These are phyloP conservation scores for Macrotrachela quadricornifera DNA, from an alignment of 1,140 invertebrate species.

Conservation along the genomic window DNA sequence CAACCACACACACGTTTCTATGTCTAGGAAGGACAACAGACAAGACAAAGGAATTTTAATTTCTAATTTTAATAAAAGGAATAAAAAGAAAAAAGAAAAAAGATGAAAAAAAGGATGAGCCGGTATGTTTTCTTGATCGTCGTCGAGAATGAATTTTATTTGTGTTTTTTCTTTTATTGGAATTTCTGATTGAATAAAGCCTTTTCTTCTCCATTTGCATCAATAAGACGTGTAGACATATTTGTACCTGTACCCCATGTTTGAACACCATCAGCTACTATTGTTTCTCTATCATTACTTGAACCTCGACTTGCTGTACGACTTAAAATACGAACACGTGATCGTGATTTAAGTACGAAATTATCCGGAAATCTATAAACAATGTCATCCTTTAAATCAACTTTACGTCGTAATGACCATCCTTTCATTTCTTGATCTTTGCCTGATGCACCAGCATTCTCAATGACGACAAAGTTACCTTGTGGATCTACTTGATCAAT, in stretches of 20 bases:
- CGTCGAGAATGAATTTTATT: too few relatives aligned
- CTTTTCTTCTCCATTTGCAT: constrained; percentile 6
- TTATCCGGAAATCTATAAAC: constrained; percentile 1
- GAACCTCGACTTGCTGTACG: not conserved
- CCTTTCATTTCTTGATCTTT: constrained; percentile 8
- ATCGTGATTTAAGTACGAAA: constrained; percentile 2
- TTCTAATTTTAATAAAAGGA: too few relatives aligned
- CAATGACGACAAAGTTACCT: not conserved
- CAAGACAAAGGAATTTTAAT: too few relatives aligned
- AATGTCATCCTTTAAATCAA: not conserved
- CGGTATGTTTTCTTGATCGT: too few relatives aligned
- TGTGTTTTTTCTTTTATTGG: too few relatives aligned
- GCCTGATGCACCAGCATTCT: constrained; percentile 5
- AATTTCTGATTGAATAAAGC: not conserved
- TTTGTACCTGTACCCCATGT: constrained; percentile 6
- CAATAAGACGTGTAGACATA: constrained; percentile 2
- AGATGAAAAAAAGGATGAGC: too few relatives aligned
- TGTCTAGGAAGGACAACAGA: too few relatives aligned
- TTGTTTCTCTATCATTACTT: not conserved
- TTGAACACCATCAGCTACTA: constrained; percentile 9
- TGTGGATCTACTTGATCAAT: too few relatives aligned
- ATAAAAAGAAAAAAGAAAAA: too few relatives aligned
- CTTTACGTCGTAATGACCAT: constrained; percentile 6
- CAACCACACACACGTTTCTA: too few relatives aligned
- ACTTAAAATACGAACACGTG: constrained; percentile 9